Conservation (phyloP, 2,888 invertebrate genomes). For the Siphlonurus alternatus region DNA sequence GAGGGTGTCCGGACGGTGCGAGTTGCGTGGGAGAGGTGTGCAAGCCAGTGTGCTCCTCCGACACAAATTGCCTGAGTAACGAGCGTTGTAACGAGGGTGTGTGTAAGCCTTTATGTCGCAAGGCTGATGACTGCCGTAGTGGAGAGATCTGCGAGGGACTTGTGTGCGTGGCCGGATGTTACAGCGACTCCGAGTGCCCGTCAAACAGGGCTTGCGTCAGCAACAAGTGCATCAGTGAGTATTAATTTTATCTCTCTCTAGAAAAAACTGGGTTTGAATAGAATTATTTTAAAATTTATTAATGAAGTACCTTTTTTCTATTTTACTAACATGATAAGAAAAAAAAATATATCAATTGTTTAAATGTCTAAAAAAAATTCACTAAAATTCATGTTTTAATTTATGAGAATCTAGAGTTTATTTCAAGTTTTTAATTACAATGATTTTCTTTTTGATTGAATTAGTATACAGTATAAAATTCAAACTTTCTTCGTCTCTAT, state of each 20-base stretch:
- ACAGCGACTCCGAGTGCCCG: constrained; percentile 61
- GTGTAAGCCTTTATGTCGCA: constrained; percentile 67
- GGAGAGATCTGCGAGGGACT: constrained; percentile 75
- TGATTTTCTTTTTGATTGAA: too few relatives aligned
- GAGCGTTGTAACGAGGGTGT: constrained; percentile 60
- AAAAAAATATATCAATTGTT: too few relatives aligned
- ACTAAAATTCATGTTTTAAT: too few relatives aligned
- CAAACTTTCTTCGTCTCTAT: too few relatives aligned
- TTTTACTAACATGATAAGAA: too few relatives aligned
- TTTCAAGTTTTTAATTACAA: constrained; percentile 1
- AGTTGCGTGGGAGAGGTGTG: constrained; percentile 54
- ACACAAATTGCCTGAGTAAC: constrained; percentile 60
- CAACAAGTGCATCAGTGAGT: constrained; percentile 49
- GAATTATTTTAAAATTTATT: not conserved
- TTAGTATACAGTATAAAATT: too few relatives aligned
- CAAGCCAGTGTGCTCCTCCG: constrained; percentile 58
- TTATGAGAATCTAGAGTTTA: not conserved
- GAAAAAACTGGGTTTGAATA: not conserved
- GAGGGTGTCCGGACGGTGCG: constrained; percentile 53
- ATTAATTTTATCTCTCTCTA: not conserved
- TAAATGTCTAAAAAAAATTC: too few relatives aligned
- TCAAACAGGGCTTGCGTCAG: constrained; percentile 52
- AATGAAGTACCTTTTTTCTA: not conserved
- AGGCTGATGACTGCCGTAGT: constrained; percentile 70
- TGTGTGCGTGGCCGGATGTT: constrained; percentile 63